Base-by-base conservation (phyloP, 2,888 invertebrate species). In the Tiliacea aurago region DNA sequence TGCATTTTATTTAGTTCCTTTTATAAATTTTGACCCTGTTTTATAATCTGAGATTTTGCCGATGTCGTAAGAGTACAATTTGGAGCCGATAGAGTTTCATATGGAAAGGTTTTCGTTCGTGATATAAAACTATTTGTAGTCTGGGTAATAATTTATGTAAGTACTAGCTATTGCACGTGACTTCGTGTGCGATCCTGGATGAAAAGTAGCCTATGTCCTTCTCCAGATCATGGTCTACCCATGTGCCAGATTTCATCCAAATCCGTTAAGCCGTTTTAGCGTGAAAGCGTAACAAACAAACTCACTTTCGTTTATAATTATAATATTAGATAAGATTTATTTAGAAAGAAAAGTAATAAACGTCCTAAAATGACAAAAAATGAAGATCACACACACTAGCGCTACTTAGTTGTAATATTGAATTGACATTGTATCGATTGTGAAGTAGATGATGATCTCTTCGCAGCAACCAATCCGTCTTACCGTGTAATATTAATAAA, bases 401-500 rank as follows among this genome's bases (percentile, higher is more conserved):
- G 0, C 55, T 28, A n/a, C 5, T 20, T 68, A 55, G 68, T 56
- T 47, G 28, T 13, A 9, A 33, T 53, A 23, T 69, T 37, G 2
- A 41, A n/a, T 28, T 56, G 15, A 20, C 15, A 45, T 23, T 47
- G 23, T 37, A 33, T 45, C 11, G n/a, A 59, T 11, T 37, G 37
- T 41, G 68, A 56, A 71, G 15, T 28, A 37, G 28, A 11, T 43
- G 6, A 43, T 45, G 15, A 43, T 45, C 13, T 70, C 20, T 23
- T 70, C 9, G 23, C n/a, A 49, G n/a, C 13, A 53, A 71, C n/a
- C 1, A 55, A 41, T 33, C 1, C 28, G 28, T 33, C 33, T 23
- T 28, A 59, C 5, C 47, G 20, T 47, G 45, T 53, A 47, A 59
- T 61, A 74, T 69, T 47, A 51, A 45, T 47, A 23, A 69, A 61